Base-by-base conservation (phyloP, 2,888 invertebrate genomes). In the Hirtodrosophila confusa region DNA sequence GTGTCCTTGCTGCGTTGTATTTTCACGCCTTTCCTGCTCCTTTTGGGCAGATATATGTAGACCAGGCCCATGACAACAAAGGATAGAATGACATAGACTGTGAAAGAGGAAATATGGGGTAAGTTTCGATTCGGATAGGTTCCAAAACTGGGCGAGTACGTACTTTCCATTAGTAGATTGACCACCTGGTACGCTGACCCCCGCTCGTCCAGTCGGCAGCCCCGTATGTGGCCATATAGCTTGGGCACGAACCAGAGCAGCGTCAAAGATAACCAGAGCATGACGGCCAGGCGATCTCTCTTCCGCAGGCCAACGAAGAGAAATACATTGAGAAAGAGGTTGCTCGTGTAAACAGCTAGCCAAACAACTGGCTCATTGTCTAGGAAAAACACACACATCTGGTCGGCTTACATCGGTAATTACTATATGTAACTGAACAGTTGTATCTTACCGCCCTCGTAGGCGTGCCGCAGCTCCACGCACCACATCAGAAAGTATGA, bases 281-380 rank as follows among this genome's bases (percentile, higher is more conserved):
- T 43, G 11, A 75, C 48, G 33, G 70, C 43, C n/a, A 54, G 43
- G 23, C 73, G 75, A 73, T 69, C 60, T 70, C 73, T 73, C 73
- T 75, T 73, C 3, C 75, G 75, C 49, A 73, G 70, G 4, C 75
- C 70, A 36, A 75, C 6, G 23, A 73, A 73, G 75, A 73, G 73
- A 60, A 75, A 65, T 6, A 35, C 54, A 33, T 75, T 73, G 47
- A 72, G 72, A n/a, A 75, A 37, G 8, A 70, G 53, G 54, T 73
- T 73, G 60, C 33, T 37, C 27, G 60, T 47, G 41, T 73, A 73
- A 47, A 70, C 75, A 44, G 50, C 36, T 23, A 65, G 55, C 73
- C 73, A 73, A 73, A 73, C 64, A 65, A 70, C 54, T 37, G 60
- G 51, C 45, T 61, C 75, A 9, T 2, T 51, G 45, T 73, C 75